These are phyloP conservation scores for Arnoldichthys spilopterus DNA, from an alignment of 2,797 vertebrate species.

Conservation along the genomic window DNA sequence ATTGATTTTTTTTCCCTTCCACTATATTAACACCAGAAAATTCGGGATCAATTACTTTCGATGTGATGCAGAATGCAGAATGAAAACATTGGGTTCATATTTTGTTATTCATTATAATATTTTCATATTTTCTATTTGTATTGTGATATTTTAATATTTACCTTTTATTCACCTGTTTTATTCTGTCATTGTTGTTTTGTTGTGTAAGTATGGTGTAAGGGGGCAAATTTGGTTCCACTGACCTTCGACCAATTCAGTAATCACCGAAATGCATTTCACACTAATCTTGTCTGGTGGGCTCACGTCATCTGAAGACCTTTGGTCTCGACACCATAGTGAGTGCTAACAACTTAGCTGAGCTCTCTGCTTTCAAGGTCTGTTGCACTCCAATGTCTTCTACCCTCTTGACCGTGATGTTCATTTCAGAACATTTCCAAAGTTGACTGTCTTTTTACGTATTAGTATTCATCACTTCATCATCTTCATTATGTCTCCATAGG, in stretches of 20 bases:
- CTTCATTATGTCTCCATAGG: constrained; percentile 11
- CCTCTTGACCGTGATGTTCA: not conserved
- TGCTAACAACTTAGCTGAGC: not conserved
- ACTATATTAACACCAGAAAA: too few species aligned
- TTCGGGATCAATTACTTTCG: too few species aligned
- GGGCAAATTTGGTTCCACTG: not conserved
- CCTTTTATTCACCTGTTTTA: too few species aligned
- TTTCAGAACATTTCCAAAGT: not conserved
- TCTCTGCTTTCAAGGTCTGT: not conserved
- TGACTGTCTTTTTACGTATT: not conserved
- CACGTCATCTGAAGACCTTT: constrained; percentile 24
- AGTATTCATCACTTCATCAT: not conserved
- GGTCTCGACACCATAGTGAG: not conserved
- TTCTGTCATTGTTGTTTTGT: too few species aligned
- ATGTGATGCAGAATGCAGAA: too few species aligned
- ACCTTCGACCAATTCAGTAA: constrained; percentile 4
- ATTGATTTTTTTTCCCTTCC: too few species aligned
- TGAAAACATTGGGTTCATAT: too few species aligned
- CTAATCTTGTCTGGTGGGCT: constrained; percentile 13
- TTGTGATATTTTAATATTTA: too few species aligned
- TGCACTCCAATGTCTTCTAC: not conserved
- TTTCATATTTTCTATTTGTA: too few species aligned
- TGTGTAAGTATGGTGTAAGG: not conserved
- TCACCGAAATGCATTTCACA: not conserved
- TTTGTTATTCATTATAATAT: too few species aligned